phyloP scores from a whole-genome alignment of 2,888 invertebrate genomes.

The Prionchulus punctatus region DNA sequence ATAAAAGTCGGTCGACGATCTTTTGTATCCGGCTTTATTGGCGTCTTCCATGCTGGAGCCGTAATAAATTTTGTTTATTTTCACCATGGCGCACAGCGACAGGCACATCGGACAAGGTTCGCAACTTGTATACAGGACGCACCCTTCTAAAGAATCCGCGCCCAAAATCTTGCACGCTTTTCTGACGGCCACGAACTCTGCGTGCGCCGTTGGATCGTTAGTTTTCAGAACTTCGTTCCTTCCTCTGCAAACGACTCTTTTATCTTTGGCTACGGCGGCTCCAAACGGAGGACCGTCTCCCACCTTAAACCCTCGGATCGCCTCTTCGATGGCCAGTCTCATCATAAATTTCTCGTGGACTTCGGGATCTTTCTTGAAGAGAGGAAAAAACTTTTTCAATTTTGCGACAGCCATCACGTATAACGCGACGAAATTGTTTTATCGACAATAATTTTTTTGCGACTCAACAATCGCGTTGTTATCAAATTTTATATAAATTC shows the following conservation, averaged over 20 bases:
- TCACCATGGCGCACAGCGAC: not conserved
- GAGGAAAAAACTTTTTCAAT: no score
- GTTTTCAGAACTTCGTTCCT: not conserved
- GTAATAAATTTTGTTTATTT: not conserved
- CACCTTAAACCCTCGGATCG: not conserved
- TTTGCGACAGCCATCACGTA: no score
- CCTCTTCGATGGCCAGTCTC: not conserved
- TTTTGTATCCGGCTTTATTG: not conserved
- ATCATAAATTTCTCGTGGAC: not conserved
- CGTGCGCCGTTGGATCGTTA: not conserved
- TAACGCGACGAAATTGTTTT: no score
- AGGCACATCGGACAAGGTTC: not conserved
- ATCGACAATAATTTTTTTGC: no score
- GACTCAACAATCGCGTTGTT: no score
- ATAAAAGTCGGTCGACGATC: not conserved
- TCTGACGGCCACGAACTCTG: not conserved
- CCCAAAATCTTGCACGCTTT: not conserved
- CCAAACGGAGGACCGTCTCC: not conserved
- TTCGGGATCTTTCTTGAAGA: not conserved
- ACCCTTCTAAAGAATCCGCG: not conserved
- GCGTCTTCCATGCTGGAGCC: not conserved
- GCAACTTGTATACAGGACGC: not conserved
- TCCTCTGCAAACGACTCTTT: not conserved
- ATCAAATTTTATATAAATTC: no score
- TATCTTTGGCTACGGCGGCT: not conserved